A percentile compares a stretch with the other conserved stretches of the same genome.
These are phyloP conservation scores for Choristoneura fumiferana DNA, from an alignment of 1,140 invertebrate genomes.

Conservation along the genomic window DNA sequence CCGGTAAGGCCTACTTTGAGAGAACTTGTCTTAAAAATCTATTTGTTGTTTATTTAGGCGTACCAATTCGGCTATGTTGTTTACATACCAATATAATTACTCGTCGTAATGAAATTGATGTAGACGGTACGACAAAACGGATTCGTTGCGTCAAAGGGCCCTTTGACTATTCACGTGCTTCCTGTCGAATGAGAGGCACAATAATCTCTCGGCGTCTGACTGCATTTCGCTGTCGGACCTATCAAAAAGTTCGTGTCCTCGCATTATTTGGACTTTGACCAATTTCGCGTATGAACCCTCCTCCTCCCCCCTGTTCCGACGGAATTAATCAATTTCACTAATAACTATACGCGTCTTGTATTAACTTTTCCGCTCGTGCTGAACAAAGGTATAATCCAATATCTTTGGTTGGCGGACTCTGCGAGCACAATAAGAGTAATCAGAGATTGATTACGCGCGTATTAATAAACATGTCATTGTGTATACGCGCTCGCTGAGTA, in stretches of 20 bases:
- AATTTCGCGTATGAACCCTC: slow-evolving; percentile 37
- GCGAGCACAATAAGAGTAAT: neutral
- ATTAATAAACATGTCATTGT: no score
- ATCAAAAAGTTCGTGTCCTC: slow-evolving; percentile 52
- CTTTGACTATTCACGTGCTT: slow-evolving; percentile 57
- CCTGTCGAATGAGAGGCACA: slow-evolving; percentile 39
- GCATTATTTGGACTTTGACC: slow-evolving; percentile 51
- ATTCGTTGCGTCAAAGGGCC: slow-evolving; percentile 41
- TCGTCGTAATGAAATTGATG: slow-evolving; percentile 26
- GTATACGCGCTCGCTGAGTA: no score
- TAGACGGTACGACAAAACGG: slow-evolving; percentile 33
- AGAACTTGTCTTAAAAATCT: slow-evolving; percentile 22
- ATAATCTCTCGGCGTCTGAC: slow-evolving; percentile 43
- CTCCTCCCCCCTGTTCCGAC: slow-evolving; percentile 3
- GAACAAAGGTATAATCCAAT: slow-evolving; percentile 34
- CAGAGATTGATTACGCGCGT: neutral
- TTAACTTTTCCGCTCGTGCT: slow-evolving; percentile 27
- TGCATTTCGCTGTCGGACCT: slow-evolving; percentile 41
- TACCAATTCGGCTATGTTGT: no score
- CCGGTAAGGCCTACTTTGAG: slow-evolving; percentile 51
- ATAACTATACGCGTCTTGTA: slow-evolving; percentile 38
- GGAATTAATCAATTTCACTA: slow-evolving; percentile 52
- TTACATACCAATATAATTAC: slow-evolving; percentile 12
- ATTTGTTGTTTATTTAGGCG: neutral
- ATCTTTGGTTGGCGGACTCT: slow-evolving; percentile 25